These are phyloP conservation scores for Geotrupes spiniger DNA, from an alignment of 2,888 invertebrate genomes.

Conservation along the genomic window DNA sequence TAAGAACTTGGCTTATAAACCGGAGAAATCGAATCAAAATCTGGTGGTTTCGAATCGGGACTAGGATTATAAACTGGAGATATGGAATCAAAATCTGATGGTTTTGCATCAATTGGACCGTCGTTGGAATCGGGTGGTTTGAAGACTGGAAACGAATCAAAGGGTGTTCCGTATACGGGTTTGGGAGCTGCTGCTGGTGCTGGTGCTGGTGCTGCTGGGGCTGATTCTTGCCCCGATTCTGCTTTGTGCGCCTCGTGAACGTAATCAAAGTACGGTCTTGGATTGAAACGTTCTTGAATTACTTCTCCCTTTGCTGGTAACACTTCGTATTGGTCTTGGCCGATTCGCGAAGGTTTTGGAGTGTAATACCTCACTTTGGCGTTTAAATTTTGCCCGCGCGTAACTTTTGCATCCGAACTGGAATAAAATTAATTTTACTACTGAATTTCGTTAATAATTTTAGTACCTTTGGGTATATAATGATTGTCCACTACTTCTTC, in stretches of 20 bases:
- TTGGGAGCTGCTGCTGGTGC: conserved; percentile 12
- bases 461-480: conserved; percentile 44
- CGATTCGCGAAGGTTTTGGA: conserved; percentile 23
- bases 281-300: conserved; percentile 45
- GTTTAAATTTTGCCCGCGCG: conserved; percentile 37
- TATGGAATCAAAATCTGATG: conserved; percentile 5
- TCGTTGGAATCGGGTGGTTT: conserved; percentile 12
- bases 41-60: not conserved
- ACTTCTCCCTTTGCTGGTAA: conserved; percentile 45
- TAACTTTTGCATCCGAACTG: conserved; percentile 40
- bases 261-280: conserved; percentile 45
- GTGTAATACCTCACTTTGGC: conserved; percentile 28
- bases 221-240: too few species aligned
- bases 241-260: conserved; percentile 7
- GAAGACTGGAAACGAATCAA: conserved; percentile 21
- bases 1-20: conserved; percentile 8
- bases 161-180: conserved; percentile 27
- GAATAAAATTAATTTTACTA: conserved; percentile 23
- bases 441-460: conserved; percentile 15
- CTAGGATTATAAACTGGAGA: conserved; percentile 13
- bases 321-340: conserved; percentile 23
- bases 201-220: too few species aligned
- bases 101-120: conserved; percentile 1
- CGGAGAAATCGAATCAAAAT: conserved; percentile 6
- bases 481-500: conserved; percentile 39